Evolutionary conservation across 2,113 vertebrate genomes (phyloP), one percentile per base, ranked within the genome.

Genomic region (Podocnemis expansa): DNA sequence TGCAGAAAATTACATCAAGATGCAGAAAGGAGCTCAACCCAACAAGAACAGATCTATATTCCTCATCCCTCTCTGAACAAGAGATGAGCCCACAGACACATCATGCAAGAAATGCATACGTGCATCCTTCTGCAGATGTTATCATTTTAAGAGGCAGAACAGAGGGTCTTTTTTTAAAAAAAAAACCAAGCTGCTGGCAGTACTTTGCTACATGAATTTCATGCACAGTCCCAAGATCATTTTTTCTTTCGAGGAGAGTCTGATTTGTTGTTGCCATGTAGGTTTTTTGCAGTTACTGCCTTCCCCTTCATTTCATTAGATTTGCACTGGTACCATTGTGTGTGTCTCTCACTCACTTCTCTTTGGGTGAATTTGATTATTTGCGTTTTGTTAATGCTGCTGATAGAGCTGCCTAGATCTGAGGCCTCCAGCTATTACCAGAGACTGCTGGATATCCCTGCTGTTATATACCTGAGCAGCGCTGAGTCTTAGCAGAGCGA

Each of bases 391-490:
- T 95, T 91, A 90, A 70, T 0, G 24, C 88, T 90, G 91, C 93
- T 93, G 92, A 95, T 89, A 93, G 93, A 96, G 89, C 93, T 85
- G 95, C 89, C 96, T 51, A 91, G 95, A 96, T 97, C 94, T 49
- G 90, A 96, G 96, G 63, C 95, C 93, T 95, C 56, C 41, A 81
- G 93, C 86, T 86, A 79, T 96, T 96, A 93, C 82, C 95, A 97
- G 93, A 93, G 56, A 80, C 94, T 87, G 91, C 93, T 89, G 96
- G 73, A 80, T 87, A 38, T 54, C 95, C 93, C 94, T 94, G 93
- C 96, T 95, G 95, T 78, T 89, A 12, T 38, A 19, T 82, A 91
- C 54, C 95, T 81, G 19, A 88, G 89, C 16, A 10, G 93, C 91
- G 56, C 89, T 0, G 0, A 90, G 89, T 87, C 94, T 89, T 83